phyloP scores from a whole-genome alignment of 2,113 vertebrate genomes.

The Eclectus roratus region DNA sequence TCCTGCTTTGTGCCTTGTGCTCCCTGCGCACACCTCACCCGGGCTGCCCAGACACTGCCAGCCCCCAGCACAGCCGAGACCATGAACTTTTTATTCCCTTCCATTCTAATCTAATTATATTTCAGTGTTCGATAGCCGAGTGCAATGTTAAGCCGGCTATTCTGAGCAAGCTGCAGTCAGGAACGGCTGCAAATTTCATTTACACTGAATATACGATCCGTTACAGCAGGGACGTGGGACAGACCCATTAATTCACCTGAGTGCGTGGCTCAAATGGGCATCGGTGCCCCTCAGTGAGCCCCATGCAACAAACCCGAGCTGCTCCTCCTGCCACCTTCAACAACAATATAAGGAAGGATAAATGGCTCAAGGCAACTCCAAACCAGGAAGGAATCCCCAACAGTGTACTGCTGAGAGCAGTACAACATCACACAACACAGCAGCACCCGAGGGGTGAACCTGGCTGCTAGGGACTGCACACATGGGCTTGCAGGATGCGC shows the following conservation, averaged over 20 bases:
- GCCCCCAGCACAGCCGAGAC: not conserved
- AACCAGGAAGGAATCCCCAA: not conserved
- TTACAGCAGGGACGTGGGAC: conserved; percentile 20
- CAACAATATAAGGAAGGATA: not conserved
- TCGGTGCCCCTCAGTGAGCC: not conserved
- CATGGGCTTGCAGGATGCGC: not conserved
- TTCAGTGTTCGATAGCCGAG: conserved; percentile 28
- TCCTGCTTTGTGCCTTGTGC: not conserved
- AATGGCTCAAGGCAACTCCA: not conserved
- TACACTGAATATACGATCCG: conserved; percentile 40
- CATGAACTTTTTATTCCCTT: not conserved
- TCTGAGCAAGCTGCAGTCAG: conserved; percentile 25
- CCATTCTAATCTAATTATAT: conserved; percentile 54
- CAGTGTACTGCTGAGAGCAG: not conserved
- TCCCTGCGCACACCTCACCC: not conserved
- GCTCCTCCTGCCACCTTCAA: not conserved
- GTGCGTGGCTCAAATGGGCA: accelerated
- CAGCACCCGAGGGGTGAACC: not conserved
- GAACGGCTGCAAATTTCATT: conserved; percentile 53
- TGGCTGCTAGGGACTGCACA: not conserved
- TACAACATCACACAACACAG: not conserved
- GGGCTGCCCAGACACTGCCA: not conserved
- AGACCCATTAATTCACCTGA: not conserved
- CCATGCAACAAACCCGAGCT: not conserved
- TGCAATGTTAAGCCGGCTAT: conserved; percentile 19